Conservation (phyloP, 2,888 invertebrate genomes). For the Eugnorisma glareosa region DNA sequence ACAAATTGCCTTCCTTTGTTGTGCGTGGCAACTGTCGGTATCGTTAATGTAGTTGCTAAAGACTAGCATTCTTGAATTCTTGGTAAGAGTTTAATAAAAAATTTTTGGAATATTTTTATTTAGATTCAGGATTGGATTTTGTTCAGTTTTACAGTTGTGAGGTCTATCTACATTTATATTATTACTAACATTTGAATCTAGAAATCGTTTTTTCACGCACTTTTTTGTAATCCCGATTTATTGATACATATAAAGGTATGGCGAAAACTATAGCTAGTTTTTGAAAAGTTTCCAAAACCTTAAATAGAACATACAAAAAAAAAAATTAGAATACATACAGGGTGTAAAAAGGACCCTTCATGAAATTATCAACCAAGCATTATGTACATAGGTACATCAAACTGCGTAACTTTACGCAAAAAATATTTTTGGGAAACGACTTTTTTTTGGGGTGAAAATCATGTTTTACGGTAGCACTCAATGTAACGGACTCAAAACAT, state of each 20-base stretch:
- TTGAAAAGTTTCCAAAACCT: no score
- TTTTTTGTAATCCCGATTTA: neutral
- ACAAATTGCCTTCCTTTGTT: conserved; percentile 59
- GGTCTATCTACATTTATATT: neutral
- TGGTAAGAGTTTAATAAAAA: conserved; percentile 8
- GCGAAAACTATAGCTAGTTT: no score
- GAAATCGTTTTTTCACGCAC: neutral
- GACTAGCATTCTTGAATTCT: conserved; percentile 20
- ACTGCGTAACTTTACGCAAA: no score
- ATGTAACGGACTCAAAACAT: no score
- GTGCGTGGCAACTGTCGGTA: conserved; percentile 32
- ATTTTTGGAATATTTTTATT: neutral
- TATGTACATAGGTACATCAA: no score
- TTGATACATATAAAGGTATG: neutral
- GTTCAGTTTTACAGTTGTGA: neutral
- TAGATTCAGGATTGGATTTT: neutral
- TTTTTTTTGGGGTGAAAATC: no score
- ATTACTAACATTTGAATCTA: neutral
- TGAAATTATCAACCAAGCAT: no score
- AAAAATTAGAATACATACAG: no score
- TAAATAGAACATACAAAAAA: no score
- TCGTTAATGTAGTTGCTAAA: conserved; percentile 8
- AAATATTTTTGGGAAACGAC: no score
- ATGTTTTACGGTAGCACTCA: no score
- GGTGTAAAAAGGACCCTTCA: no score